Evolutionary conservation across 2,888 invertebrate species (phyloP).

Genomic region (Acronicta leporina): DNA sequence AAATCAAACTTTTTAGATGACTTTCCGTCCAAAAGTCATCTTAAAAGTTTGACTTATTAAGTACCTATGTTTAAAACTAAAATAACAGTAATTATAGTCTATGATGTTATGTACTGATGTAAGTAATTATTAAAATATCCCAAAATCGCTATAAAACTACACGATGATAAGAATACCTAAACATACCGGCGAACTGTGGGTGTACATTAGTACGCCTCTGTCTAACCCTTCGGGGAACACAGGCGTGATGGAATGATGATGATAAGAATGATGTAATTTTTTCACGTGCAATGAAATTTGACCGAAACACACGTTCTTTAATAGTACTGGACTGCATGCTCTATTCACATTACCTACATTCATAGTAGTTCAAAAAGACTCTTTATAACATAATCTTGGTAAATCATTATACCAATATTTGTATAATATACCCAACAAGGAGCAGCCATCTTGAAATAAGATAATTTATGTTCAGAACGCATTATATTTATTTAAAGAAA

Average conservation of each 20-base stretch:
- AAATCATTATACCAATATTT: neutral
- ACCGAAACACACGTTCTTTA: too few relatives aligned
- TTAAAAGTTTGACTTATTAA: too few relatives aligned
- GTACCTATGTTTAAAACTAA: slow-evolving; percentile 18
- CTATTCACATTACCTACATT: too few relatives aligned
- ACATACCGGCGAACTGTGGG: too few relatives aligned
- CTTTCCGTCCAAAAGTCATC: too few relatives aligned
- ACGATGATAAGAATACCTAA: too few relatives aligned
- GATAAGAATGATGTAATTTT: too few relatives aligned
- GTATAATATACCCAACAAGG: neutral
- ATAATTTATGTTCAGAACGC: slow-evolving; percentile 3
- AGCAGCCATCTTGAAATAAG: neutral
- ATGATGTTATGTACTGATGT: slow-evolving; percentile 12
- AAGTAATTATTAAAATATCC: slow-evolving; percentile 26
- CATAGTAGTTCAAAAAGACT: neutral
- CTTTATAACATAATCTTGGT: neutral
- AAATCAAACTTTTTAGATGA: slow-evolving; percentile 42
- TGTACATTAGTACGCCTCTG: too few relatives aligned
- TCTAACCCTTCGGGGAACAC: too few relatives aligned
- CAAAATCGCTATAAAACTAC: slow-evolving; percentile 27
- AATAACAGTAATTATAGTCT: slow-evolving; percentile 36
- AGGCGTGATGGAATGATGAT: too few relatives aligned
- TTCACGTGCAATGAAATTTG: too few relatives aligned
- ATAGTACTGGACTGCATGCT: too few relatives aligned
- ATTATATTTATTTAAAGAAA: slow-evolving; percentile 13